Evolutionary conservation across 2,888 invertebrate genomes (phyloP).

Genomic region (Tenthredo distinguenda): DNA sequence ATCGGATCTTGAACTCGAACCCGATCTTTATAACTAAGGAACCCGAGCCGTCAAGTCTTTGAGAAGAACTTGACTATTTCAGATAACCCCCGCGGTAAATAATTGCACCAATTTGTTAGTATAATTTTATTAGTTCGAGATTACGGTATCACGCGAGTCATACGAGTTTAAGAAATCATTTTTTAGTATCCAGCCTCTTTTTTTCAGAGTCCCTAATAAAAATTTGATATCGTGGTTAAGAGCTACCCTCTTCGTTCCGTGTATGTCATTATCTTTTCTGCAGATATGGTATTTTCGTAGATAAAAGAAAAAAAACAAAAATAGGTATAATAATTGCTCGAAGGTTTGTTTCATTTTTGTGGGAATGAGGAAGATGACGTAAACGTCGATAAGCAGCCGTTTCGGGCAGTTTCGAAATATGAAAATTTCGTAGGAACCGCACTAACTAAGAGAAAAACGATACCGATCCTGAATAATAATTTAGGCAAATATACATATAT

Average conservation of each 20-base stretch:
- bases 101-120: constrained; percentile 47
- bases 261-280: no score
- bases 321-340: neutral
- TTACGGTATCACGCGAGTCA: neutral
- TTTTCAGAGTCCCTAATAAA: no score
- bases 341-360: no score
- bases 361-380: no score
- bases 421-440: neutral
- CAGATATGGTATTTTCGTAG: no score
- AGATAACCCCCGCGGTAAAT: constrained; percentile 36
- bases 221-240: no score
- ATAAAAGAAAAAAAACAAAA: neutral
- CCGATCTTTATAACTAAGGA: constrained; percentile 6
- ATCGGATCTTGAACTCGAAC: constrained; percentile 23
- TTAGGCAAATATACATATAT: neutral
- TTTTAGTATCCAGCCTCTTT: no score
- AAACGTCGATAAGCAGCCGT: neutral
- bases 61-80: neutral
- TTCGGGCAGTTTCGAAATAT: neutral
- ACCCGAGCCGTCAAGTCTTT: constrained; percentile 24
- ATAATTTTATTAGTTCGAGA: constrained; percentile 43
- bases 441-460: neutral
- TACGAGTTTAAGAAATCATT: neutral
- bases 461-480: neutral
- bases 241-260: no score